phyloP scores from a whole-genome alignment of 2,113 vertebrate genomes.

The Menura novaehollandiae region DNA sequence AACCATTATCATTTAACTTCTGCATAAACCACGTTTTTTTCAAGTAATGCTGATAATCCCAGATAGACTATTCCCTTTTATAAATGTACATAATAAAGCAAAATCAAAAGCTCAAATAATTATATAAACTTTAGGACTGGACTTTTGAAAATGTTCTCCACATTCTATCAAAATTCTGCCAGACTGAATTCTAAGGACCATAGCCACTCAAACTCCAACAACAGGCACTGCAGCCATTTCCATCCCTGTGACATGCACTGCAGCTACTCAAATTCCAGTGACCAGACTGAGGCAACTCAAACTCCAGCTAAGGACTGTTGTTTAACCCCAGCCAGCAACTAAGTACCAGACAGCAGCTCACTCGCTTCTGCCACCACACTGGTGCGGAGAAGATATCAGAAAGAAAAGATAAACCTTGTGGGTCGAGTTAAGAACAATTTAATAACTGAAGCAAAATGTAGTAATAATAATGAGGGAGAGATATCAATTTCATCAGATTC shows the following conservation, averaged over 20 bases:
- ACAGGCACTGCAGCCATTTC: background rate
- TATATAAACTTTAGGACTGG: background rate
- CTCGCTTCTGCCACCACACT: background rate
- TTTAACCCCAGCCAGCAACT: background rate
- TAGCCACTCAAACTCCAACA: background rate
- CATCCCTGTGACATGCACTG: background rate
- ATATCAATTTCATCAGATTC: background rate
- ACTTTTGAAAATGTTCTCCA: background rate
- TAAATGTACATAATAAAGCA: background rate
- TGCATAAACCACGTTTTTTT: background rate
- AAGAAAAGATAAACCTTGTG: background rate
- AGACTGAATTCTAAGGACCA: accelerated
- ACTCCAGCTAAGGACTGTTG: background rate
- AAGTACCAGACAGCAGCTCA: background rate
- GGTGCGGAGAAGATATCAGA: background rate
- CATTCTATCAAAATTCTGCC: background rate
- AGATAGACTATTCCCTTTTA: background rate
- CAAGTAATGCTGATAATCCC: background rate
- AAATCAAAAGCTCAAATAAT: background rate
- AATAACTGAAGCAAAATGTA: background rate
- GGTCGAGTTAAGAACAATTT: background rate
- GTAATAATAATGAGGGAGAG: background rate
- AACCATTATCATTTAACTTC: background rate
- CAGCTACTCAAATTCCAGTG: background rate
- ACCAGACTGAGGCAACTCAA: background rate